phyloP scores from a whole-genome alignment of 2,797 vertebrate genomes.

The Eurystomus glaucurus region DNA sequence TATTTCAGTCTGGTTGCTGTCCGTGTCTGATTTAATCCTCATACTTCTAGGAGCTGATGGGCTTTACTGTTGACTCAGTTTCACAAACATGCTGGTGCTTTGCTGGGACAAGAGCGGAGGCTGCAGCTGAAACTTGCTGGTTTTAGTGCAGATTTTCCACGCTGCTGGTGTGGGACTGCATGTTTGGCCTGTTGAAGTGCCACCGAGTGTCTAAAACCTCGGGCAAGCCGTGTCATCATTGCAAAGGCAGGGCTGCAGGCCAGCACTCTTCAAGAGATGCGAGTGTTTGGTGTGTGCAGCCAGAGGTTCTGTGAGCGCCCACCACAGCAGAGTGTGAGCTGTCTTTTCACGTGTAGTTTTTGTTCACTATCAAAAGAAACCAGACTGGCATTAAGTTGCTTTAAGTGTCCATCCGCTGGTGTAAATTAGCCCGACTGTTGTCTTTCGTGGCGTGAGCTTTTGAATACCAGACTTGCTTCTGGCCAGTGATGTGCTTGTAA shows the following conservation, averaged over 20 bases:
- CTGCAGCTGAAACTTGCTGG: neutral
- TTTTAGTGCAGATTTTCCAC: neutral
- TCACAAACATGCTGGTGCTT: neutral
- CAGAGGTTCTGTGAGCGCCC: neutral
- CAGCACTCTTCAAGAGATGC: neutral
- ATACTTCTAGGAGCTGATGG: neutral
- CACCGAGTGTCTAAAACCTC: slow-evolving; percentile 32
- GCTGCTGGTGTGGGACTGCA: neutral
- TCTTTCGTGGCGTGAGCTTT: neutral
- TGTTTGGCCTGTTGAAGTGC: neutral
- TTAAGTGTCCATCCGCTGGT: neutral
- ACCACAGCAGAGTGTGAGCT: neutral
- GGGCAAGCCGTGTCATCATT: slow-evolving; percentile 26
- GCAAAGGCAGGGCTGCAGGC: slow-evolving; percentile 60
- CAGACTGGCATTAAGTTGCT: neutral
- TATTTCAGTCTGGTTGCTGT: neutral
- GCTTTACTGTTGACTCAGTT: neutral
- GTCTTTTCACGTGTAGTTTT: neutral
- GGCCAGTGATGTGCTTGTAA: neutral
- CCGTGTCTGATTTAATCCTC: neutral
- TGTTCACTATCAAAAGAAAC: neutral
- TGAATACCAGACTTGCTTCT: neutral
- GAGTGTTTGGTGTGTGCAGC: neutral
- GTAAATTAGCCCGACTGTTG: neutral
- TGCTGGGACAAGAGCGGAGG: neutral